Percentiles rank a stretch among this genome's conserved stretches.
phyloP scores from a whole-genome alignment of 2,113 vertebrate species.

The Sphaerodactylus townsendi region DNA sequence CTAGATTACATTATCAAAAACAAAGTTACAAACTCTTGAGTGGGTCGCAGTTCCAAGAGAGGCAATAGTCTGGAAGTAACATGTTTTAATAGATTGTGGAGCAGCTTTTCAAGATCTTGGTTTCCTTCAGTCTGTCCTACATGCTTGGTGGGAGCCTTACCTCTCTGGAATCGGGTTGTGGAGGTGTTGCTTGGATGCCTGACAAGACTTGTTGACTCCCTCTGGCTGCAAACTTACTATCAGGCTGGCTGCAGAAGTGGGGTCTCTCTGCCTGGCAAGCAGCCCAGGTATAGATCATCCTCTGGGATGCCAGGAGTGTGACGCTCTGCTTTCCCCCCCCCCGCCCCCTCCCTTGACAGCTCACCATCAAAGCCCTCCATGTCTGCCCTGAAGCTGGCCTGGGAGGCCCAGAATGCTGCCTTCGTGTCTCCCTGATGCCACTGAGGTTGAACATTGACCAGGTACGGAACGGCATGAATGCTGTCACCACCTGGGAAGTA shows the following conservation, averaged over 20 bases:
- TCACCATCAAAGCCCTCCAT: slow-evolving; percentile 90
- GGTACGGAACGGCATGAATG: slow-evolving; percentile 49
- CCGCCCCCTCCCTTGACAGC: slow-evolving; percentile 59
- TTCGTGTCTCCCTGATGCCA: slow-evolving; percentile 87
- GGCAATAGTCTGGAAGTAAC: background rate
- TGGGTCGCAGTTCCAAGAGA: too few species aligned
- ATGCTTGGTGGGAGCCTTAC: too few species aligned
- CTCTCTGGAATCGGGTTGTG: background rate
- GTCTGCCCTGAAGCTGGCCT: slow-evolving; percentile 82
- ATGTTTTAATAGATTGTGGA: background rate
- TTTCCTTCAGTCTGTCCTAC: too few species aligned
- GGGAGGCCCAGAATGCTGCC: slow-evolving; percentile 88
- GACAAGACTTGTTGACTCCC: background rate
- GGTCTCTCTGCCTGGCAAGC: background rate
- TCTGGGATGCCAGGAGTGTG: background rate
- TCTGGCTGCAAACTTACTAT: background rate
- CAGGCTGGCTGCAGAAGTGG: background rate
- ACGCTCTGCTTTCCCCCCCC: background rate
- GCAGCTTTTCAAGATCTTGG: background rate
- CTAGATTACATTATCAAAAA: too few species aligned
- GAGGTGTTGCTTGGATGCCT: background rate
- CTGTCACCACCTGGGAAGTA: too few species aligned
- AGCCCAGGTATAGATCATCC: background rate
- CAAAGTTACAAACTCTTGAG: too few species aligned
- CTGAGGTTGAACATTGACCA: slow-evolving; percentile 91